A percentile compares a stretch with the other conserved stretches of the same genome.
These are phyloP conservation scores for Lasioglossum albipes DNA, from an alignment of 1,140 invertebrate genomes.

Conservation along the genomic window DNA sequence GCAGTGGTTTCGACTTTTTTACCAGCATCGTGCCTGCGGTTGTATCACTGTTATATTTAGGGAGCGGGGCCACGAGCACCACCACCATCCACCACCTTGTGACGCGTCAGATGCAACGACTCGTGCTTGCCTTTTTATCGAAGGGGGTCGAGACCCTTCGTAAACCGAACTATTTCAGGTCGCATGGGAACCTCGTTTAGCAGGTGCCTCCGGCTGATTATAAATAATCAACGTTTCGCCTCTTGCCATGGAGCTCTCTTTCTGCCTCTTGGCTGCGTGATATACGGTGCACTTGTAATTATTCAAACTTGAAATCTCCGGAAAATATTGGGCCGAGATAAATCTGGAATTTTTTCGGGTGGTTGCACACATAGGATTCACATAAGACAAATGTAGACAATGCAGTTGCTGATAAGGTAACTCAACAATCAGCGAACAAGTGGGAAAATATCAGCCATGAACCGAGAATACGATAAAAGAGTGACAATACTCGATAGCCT, in stretches of 20 bases:
- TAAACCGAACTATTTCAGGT: slow-evolving; percentile 66
- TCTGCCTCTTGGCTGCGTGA: neutral
- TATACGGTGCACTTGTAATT: too few relatives aligned
- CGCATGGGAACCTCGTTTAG: slow-evolving; percentile 70
- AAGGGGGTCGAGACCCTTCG: slow-evolving; percentile 33
- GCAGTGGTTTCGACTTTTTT: slow-evolving; percentile 60
- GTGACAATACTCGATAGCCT: too few relatives aligned
- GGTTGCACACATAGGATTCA: too few relatives aligned
- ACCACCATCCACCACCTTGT: slow-evolving; percentile 59
- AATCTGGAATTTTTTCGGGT: too few relatives aligned
- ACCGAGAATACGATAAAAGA: too few relatives aligned
- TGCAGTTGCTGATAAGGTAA: too few relatives aligned
- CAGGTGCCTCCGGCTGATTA: slow-evolving; percentile 71
- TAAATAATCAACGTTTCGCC: slow-evolving; percentile 68
- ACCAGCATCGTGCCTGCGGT: slow-evolving; percentile 18
- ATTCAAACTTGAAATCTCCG: too few relatives aligned
- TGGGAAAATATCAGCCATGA: too few relatives aligned
- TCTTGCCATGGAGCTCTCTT: slow-evolving; percentile 10
- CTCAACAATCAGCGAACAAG: too few relatives aligned
- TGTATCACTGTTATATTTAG: slow-evolving; percentile 69
- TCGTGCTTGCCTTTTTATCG: slow-evolving; percentile 64
- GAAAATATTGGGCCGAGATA: too few relatives aligned
- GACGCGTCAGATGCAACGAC: slow-evolving; percentile 55
- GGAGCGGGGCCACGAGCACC: slow-evolving; percentile 3
- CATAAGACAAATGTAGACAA: too few relatives aligned